These are phyloP conservation scores for Terebella lapidaria DNA, from an alignment of 2,888 invertebrate genomes.

Conservation along the genomic window DNA sequence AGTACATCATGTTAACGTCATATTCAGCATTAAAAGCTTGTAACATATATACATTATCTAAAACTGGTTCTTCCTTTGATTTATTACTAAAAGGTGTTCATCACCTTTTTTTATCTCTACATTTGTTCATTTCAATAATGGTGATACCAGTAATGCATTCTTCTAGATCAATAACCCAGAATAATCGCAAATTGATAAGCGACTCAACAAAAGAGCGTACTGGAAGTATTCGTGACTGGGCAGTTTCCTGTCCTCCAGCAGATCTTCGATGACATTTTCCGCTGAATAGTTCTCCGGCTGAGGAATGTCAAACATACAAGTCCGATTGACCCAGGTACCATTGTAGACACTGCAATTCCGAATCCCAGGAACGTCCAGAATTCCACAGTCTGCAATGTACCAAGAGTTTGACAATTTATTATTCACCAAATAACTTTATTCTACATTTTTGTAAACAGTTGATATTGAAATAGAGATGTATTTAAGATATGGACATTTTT, in stretches of 20 bases:
- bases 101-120: no score
- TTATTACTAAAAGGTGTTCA: no score
- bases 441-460: no score
- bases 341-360: conserved; percentile 49
- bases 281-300: not conserved
- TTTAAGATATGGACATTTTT: no score
- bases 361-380: conserved; percentile 10
- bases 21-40: not conserved
- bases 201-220: conserved; percentile 52
- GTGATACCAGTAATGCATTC: no score
- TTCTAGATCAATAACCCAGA: no score
- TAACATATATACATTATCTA: no score
- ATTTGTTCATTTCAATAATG: no score
- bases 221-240: conserved; percentile 59
- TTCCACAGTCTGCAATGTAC: conserved; percentile 17
- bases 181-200: no score
- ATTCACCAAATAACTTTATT: no score
- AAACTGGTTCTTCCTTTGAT: no score
- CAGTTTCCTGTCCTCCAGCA: conserved; percentile 13
- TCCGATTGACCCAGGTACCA: conserved; percentile 49
- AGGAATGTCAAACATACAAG: conserved; percentile 30
- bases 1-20: not conserved
- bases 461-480: no score
- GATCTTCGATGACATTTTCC: not conserved
- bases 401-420: not conserved